phyloP scores from a whole-genome alignment of 2,113 vertebrate species.

The Machaerirhynchus nigripectus region DNA sequence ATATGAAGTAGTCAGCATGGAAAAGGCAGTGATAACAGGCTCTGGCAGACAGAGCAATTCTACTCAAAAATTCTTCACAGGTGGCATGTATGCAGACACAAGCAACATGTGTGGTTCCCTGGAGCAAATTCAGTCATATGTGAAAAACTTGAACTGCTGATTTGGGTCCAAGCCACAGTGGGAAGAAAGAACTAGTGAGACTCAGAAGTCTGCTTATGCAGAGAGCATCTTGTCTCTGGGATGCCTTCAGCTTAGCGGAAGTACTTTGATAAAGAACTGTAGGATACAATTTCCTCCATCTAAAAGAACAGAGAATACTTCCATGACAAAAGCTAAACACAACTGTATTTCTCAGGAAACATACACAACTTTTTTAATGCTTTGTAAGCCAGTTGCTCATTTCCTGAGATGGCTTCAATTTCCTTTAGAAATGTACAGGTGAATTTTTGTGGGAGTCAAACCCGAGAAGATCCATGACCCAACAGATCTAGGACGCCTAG shows the following conservation, averaged over 20 bases:
- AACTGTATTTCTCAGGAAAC: background rate
- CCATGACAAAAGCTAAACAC: background rate
- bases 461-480: background rate
- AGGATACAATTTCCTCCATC: background rate
- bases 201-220: background rate
- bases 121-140: background rate
- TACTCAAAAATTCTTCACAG: background rate
- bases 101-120: background rate
- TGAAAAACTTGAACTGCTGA: background rate
- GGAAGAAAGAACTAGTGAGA: background rate
- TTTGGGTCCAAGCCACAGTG: background rate
- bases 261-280: background rate
- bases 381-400: background rate
- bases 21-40: background rate
- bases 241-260: background rate
- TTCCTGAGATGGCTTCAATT: background rate
- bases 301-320: background rate
- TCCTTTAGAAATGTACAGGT: background rate
- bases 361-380: background rate
- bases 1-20: background rate
- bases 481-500: background rate
- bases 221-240: background rate
- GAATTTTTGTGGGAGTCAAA: background rate
- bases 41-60: background rate
- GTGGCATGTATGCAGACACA: background rate